Percentiles rank a stretch among this genome's conserved stretches.
These are phyloP conservation scores for Ips nitidus DNA, from an alignment of 1,140 invertebrate genomes.

Conservation along the genomic window DNA sequence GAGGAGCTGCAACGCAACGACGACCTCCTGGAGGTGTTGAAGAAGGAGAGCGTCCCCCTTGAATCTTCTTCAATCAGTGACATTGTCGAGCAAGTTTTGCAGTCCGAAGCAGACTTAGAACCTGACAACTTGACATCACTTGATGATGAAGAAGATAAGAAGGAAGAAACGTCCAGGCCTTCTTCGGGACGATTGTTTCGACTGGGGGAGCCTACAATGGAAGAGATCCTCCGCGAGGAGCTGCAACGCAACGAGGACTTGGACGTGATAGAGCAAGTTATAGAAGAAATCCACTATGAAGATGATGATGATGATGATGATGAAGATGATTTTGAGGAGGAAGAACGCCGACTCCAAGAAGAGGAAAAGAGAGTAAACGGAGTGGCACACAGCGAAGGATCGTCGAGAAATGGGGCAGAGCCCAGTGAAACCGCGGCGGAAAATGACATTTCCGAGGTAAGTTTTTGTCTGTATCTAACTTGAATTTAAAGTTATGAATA, in stretches of 20 bases:
- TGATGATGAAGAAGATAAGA: background rate
- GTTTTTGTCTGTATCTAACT: background rate
- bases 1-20: slow-evolving; percentile 6
- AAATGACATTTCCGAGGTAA: slow-evolving; percentile 43
- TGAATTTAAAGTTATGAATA: background rate
- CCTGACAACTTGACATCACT: background rate
- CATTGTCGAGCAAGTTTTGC: slow-evolving; percentile 12
- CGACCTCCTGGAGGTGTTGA: slow-evolving; percentile 35
- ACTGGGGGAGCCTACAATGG: background rate
- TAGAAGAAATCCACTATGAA: slow-evolving; percentile 42
- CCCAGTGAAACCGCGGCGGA: slow-evolving; percentile 32
- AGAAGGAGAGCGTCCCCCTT: slow-evolving; percentile 7
- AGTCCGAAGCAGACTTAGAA: background rate
- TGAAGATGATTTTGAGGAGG: slow-evolving; percentile 29
- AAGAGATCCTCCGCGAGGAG: background rate
- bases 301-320: slow-evolving; percentile 38
- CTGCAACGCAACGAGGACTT: background rate
- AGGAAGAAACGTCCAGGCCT: background rate
- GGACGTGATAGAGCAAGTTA: slow-evolving; percentile 31
- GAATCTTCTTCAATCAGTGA: slow-evolving; percentile 1
- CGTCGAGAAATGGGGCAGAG: slow-evolving; percentile 39
- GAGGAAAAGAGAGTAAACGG: slow-evolving; percentile 30
- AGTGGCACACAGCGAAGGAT: slow-evolving; percentile 28
- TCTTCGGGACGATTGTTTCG: background rate
- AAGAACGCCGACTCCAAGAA: slow-evolving; percentile 38